Evolutionary conservation across 1,140 invertebrate species (phyloP), one percentile per base, ranked within the genome.

Genomic region (Diploscapter pachys): DNA sequence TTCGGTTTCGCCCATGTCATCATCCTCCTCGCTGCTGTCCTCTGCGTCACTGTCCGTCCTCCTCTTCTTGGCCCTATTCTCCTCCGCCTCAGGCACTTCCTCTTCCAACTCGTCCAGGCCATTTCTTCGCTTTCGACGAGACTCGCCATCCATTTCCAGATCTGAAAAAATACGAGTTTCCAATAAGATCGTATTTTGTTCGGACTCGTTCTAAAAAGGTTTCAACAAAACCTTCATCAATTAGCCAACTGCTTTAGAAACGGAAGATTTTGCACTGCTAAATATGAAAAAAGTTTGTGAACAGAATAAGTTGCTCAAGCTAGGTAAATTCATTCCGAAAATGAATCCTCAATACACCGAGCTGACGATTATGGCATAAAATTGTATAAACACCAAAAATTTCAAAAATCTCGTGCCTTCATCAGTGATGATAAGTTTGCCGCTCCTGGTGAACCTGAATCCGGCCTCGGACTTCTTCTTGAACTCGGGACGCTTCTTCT

Each of bases 371-470:
- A 13, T 13, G 1, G 11, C 64, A 66, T 61, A 66, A 13, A 11
- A 31, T 11, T 48, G 9, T 11, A 11, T 11, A 74, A 56, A 51
- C n/a, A 73, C 71, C 31, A 72, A 71, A 31, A 31, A 31, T 31
- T 31, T 31, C 31, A 31, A 61, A 31, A 74, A 56, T 11, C n/a
- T 72, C 71, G 9, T 54, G 55, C 66, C 75, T 57, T 74, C 73
- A 9, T 64, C 75, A 4, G 67, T 13, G 54, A 79, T 76, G 56
- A 79, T 65, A 50, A 79, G 61, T 68, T 75, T 79, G 63, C 78
- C 78, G 5, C 75, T 68, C 57, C 78, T 79, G 3, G 66, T 62
- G 61, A 79, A 75, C 52, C 78, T 80, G 78, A 79, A 79, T 71
- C 72, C 76, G 51, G 74, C 59, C n/a, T 75, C 67, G 9, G 56